These are phyloP conservation scores for Vanessa tameamea DNA, from an alignment of 1,140 invertebrate species.

Conservation along the genomic window DNA sequence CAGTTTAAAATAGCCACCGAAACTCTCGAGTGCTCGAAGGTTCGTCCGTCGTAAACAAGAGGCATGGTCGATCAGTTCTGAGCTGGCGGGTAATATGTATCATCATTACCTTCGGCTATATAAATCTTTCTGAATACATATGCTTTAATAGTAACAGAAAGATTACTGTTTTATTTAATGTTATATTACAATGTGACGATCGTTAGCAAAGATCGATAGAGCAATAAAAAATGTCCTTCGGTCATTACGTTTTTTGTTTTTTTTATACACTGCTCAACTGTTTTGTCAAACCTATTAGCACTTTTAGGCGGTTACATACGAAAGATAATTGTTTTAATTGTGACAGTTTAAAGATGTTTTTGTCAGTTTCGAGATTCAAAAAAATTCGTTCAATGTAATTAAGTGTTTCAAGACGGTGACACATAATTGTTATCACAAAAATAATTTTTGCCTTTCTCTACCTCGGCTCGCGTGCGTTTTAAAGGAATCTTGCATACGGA, in stretches of 20 bases:
- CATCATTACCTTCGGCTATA: constrained; percentile 50
- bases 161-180: constrained; percentile 18
- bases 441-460: not conserved
- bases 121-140: constrained; percentile 64
- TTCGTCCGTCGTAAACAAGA: constrained; percentile 74
- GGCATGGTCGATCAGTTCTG: constrained; percentile 41
- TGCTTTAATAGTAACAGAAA: constrained; percentile 40
- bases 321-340: not conserved
- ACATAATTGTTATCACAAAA: constrained; percentile 4
- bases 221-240: not conserved
- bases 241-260: not conserved
- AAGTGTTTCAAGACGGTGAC: not conserved
- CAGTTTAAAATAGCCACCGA: constrained; percentile 79
- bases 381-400: not conserved
- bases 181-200: not conserved
- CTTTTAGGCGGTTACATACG: too few species aligned
- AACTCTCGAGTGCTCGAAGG: constrained; percentile 65
- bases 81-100: constrained; percentile 65
- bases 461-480: constrained; percentile 20
- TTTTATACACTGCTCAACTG: not conserved
- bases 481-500: constrained; percentile 35
- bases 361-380: not conserved
- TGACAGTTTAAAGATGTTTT: not conserved
- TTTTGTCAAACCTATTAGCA: not conserved
- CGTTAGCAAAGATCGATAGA: not conserved